A percentile compares a stretch with the other conserved stretches of the same genome.
These are phyloP conservation scores for Pachliopta kotzebuea DNA, from an alignment of 2,888 invertebrate genomes.

Conservation along the genomic window DNA sequence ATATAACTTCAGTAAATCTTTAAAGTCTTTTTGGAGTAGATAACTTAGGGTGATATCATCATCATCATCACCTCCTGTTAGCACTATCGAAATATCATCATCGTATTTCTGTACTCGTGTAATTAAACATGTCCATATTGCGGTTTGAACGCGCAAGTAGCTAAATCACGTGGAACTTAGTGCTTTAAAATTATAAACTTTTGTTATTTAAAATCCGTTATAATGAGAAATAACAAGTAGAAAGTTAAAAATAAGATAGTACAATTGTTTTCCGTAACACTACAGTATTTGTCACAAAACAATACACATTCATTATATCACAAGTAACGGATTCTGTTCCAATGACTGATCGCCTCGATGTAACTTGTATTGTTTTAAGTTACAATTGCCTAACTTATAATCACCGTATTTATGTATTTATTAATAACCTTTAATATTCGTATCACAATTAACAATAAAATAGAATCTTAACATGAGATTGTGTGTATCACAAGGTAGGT, in stretches of 20 bases:
- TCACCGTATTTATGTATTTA: background rate
- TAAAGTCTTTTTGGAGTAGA: too few relatives aligned
- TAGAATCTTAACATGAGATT: too few relatives aligned
- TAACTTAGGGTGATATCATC: too few relatives aligned
- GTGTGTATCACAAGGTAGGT: too few relatives aligned
- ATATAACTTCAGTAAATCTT: too few relatives aligned
- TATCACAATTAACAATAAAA: background rate
- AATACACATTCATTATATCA: constrained; percentile 17
- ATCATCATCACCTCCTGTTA: too few relatives aligned
- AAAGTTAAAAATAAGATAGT: constrained; percentile 7
- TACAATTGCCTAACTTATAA: background rate
- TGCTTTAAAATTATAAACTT: background rate
- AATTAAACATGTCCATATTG: too few relatives aligned
- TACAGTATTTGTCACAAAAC: constrained; percentile 11
- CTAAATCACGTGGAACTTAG: background rate
- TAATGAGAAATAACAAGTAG: background rate
- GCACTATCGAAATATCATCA: too few relatives aligned
- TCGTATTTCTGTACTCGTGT: too few relatives aligned
- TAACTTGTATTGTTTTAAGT: constrained; percentile 54
- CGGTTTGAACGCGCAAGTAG: background rate
- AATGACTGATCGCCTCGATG: constrained; percentile 40
- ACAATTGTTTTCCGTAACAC: background rate
- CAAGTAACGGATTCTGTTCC: constrained; percentile 35
- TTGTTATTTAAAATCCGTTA: background rate
- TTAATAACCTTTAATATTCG: background rate